These are phyloP conservation scores for Sebastes fasciatus DNA, from an alignment of 2,113 vertebrate genomes.

Conservation along the genomic window DNA sequence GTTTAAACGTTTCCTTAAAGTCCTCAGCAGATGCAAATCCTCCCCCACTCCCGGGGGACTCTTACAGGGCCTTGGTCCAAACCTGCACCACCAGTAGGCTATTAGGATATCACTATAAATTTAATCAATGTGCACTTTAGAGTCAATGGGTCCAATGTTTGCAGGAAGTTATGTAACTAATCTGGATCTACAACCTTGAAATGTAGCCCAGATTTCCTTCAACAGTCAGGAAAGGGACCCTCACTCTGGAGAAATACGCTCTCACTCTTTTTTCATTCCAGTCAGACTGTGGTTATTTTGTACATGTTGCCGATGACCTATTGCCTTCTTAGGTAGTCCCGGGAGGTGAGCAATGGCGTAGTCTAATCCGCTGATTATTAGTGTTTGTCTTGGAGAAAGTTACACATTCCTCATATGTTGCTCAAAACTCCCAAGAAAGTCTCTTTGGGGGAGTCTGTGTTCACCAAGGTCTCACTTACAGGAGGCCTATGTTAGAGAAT, in stretches of 20 bases:
- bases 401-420: background rate
- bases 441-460: background rate
- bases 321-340: background rate
- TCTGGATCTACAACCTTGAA: background rate
- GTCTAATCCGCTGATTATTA: background rate
- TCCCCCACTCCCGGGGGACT: accelerated
- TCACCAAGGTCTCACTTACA: background rate
- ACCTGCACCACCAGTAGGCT: background rate
- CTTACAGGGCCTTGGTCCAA: background rate
- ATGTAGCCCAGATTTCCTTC: background rate
- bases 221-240: background rate
- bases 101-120: background rate
- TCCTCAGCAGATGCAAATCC: background rate
- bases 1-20: background rate
- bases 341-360: background rate
- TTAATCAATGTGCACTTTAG: background rate
- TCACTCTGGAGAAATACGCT: background rate
- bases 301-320: background rate
- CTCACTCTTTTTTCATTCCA: background rate
- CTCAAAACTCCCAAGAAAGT: background rate
- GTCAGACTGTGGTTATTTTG: background rate
- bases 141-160: background rate
- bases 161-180: slow-evolving; percentile 24
- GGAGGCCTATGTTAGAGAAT: too few species aligned
- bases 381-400: slow-evolving; percentile 1